Evolutionary conservation across 2,888 invertebrate species (phyloP), one percentile per base, ranked within the genome.

Genomic region (Philereme vetulata): DNA sequence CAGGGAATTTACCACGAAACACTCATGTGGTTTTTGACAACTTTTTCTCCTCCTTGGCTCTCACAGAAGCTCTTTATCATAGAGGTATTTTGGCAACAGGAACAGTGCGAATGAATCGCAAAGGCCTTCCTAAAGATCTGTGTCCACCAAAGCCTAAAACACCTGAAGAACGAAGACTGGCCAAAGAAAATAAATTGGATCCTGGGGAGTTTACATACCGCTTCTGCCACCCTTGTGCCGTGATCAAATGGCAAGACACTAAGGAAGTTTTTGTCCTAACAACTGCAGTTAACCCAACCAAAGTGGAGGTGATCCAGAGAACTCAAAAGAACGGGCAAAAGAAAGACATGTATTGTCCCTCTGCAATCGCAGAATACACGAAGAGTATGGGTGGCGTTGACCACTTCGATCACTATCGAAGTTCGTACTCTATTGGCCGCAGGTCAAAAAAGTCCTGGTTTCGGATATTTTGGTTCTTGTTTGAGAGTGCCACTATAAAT

Each of bases 21-120:
- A 64, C 63, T 51, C 58, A 57, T 51, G 48, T 71, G 47, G 58
- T 56, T 48, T 72, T 72, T 59, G 72, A 68, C 48, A 72, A 69
- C n/a, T 70, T 71, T 68, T 74, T 70, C 50, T 57, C 65, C 35
- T 56, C 58, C 46, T 46, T 64, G n/a, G 48, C 66, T 54, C 64
- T 71, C 10, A 56, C 67, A 65, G 59, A 70, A 62, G 21, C 34
- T 55, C 59, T 73, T 48, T 46, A 71, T 70, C 35, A 65, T 44
- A 64, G 51, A 59, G 59, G 55, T 50, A 67, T 68, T 58, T 64
- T 53, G 33, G 60, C 67, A 58, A 56, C 38, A 34, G 56, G 48
- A 45, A 56, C 60, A 35, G 56, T 61, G 3, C 52, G 52, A 47
- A 51, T 52, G 38, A 52, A 65, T 50, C 58, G 67, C 33, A 67